These are phyloP conservation scores for Balearica regulorum DNA, from an alignment of 2,797 vertebrate genomes.

Conservation along the genomic window DNA sequence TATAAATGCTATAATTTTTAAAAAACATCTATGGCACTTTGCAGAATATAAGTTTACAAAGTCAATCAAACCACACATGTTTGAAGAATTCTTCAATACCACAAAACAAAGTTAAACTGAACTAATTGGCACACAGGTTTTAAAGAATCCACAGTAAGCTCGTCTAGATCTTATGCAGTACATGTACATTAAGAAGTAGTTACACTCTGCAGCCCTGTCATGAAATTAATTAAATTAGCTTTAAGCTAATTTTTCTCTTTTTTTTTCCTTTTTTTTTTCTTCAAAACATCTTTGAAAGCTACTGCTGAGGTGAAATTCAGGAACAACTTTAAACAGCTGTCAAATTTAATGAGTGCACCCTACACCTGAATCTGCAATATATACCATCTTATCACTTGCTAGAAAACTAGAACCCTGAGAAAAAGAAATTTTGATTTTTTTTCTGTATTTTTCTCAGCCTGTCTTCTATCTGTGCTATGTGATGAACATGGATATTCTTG, in stretches of 20 bases:
- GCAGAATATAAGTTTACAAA: slow-evolving; percentile 57
- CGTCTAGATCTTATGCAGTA: not conserved
- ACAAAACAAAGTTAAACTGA: slow-evolving; percentile 6
- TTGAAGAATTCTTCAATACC: not conserved
- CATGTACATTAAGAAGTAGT: not conserved
- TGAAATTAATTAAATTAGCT: not conserved
- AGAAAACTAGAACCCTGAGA: not conserved
- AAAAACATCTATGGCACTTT: slow-evolving; percentile 53
- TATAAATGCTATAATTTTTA: slow-evolving; percentile 64
- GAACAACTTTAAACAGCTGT: not conserved
- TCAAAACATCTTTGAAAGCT: not conserved
- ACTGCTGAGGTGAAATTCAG: not conserved
- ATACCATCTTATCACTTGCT: not conserved
- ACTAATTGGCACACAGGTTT: not conserved
- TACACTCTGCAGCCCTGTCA: not conserved
- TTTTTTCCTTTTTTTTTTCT: not conserved
- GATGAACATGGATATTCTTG: not conserved
- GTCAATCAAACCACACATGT: slow-evolving; percentile 55
- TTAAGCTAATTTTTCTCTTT: not conserved
- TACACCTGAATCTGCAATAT: not conserved
- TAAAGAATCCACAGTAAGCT: slow-evolving; percentile 20
- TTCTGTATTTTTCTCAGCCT: not conserved
- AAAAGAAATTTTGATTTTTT: not conserved
- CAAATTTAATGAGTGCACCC: not conserved
- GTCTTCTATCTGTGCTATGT: not conserved